Conservation (phyloP, 2,797 vertebrate genomes). For the Acanthurus leucopareius region DNA sequence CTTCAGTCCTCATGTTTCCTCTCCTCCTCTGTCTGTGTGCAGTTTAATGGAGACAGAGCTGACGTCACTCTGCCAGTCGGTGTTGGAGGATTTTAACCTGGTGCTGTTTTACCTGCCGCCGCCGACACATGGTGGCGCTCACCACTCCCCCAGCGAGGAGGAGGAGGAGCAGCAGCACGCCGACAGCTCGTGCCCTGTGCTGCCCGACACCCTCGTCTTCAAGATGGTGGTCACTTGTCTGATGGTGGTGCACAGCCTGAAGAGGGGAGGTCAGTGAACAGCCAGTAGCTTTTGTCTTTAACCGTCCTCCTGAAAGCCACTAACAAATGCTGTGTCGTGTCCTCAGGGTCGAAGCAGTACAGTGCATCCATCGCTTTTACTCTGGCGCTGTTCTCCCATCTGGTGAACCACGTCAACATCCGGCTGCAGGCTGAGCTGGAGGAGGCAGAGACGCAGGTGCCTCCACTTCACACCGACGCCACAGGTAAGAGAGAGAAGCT, state of each 20-base stretch:
- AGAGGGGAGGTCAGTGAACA: constrained; percentile 90
- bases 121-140: constrained; percentile 77
- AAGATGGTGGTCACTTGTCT: constrained; percentile 96
- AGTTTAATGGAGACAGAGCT: constrained; percentile 94
- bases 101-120: constrained; percentile 96
- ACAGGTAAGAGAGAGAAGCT: constrained; percentile 83
- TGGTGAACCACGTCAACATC: constrained; percentile 98
- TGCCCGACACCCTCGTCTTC: constrained; percentile 94
- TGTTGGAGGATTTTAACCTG: constrained; percentile 98
- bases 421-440: constrained; percentile 96
- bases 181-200: constrained; percentile 89
- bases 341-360: constrained; percentile 95
- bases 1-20: not conserved
- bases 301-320: not conserved
- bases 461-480: constrained; percentile 89
- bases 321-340: constrained; percentile 5
- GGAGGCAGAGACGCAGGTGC: constrained; percentile 91
- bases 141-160: constrained; percentile 88
- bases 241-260: constrained; percentile 97
- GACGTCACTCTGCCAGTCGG: constrained; percentile 95
- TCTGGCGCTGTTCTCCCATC: constrained; percentile 96
- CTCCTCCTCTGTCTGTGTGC: not conserved
- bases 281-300: not conserved
- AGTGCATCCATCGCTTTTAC: constrained; percentile 97
- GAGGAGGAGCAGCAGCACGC: constrained; percentile 86